Evolutionary conservation across 2,888 invertebrate genomes (phyloP).

Genomic region (Chironomus tentans): DNA sequence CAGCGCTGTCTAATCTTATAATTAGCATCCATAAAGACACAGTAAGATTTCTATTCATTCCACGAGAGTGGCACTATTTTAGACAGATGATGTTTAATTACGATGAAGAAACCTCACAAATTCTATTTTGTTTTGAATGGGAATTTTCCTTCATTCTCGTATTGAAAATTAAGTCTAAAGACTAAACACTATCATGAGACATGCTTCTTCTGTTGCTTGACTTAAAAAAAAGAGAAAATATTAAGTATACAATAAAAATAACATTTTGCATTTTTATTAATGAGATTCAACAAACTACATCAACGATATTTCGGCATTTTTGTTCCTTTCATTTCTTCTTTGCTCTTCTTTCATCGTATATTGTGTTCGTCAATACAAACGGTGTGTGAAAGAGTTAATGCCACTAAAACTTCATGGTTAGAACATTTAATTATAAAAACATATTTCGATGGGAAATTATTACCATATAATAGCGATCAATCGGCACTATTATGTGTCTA

Average conservation of each 20-base stretch:
- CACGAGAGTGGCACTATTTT: not conserved
- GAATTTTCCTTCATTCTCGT: not conserved
- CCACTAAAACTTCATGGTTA: no score
- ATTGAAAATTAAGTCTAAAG: not conserved
- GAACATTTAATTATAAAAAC: no score
- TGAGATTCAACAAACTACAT: constrained; percentile 1
- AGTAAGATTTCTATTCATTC: not conserved
- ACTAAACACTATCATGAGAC: not conserved
- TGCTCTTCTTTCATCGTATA: no score
- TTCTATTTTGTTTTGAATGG: not conserved
- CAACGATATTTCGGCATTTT: not conserved
- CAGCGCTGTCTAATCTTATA: not conserved
- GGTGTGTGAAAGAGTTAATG: no score
- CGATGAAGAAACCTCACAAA: not conserved
- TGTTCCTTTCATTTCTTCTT: no score
- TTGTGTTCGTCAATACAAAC: no score
- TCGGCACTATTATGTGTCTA: no score
- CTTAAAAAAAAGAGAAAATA: no score
- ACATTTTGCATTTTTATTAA: constrained; percentile 18
- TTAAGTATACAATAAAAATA: not conserved
- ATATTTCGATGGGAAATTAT: no score
- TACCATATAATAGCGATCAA: no score
- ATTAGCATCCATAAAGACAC: not conserved
- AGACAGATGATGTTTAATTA: not conserved
- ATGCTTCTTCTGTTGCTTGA: no score